Evolutionary conservation across 35 echinoderm and acorn worm species (phyloP).

Genomic region (Chiridota heheva): DNA sequence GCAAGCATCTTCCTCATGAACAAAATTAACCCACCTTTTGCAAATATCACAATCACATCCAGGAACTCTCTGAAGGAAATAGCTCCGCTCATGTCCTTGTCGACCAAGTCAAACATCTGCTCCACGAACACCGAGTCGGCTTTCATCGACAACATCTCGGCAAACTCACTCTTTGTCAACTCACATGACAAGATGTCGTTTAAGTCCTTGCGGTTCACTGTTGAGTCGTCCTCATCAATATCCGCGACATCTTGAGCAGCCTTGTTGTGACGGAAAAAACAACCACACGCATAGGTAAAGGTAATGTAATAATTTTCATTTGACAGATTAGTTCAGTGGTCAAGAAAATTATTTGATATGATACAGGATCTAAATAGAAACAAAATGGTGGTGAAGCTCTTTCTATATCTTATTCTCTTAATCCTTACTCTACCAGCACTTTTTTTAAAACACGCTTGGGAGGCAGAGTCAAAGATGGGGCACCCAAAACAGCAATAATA

Average conservation of each 20-base stretch:
- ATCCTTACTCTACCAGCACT: too few relatives aligned
- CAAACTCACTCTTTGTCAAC: conserved; percentile 94
- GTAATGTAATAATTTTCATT: not conserved
- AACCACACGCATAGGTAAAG: not conserved
- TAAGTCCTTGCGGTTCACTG: conserved; percentile 41
- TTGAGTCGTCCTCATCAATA: conserved; percentile 50
- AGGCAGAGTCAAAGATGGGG: too few relatives aligned
- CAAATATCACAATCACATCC: conserved; percentile 95
- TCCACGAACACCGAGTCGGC: conserved; percentile 88
- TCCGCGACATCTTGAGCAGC: conserved; percentile 72
- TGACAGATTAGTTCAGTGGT: too few relatives aligned
- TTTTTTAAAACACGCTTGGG: too few relatives aligned
- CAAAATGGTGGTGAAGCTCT: too few relatives aligned
- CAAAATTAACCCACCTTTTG: conserved; percentile 89
- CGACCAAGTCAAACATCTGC: conserved; percentile 97
- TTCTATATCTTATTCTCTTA: too few relatives aligned
- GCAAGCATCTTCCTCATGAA: too few relatives aligned
- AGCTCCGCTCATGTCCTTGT: conserved; percentile 86
- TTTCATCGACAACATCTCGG: conserved; percentile 88
- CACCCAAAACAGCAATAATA: too few relatives aligned
- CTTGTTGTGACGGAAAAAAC: not conserved
- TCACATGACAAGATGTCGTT: conserved; percentile 88
- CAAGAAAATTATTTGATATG: too few relatives aligned
- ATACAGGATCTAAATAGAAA: too few relatives aligned
- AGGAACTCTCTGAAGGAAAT: conserved; percentile 97